phyloP scores from a whole-genome alignment of 2,888 invertebrate genomes.

The Drosophila bunnanda region DNA sequence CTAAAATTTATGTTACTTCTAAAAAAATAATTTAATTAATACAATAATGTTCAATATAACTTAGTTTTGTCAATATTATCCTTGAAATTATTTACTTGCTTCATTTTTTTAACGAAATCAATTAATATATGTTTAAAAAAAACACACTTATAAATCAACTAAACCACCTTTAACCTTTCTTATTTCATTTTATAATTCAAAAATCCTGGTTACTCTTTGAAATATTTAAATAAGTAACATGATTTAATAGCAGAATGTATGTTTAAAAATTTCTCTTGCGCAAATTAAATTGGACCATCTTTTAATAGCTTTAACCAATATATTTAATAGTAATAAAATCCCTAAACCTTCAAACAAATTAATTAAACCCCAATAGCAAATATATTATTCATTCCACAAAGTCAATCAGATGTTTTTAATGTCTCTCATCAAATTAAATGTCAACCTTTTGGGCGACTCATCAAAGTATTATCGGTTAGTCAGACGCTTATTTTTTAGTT shows the following conservation, averaged over 20 bases:
- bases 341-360: constrained; percentile 6
- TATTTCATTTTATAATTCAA: neutral
- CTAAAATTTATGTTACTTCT: neutral
- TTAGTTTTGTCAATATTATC: neutral
- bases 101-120: no score
- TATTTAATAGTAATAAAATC: neutral
- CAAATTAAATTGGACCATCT: neutral
- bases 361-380: constrained; percentile 6
- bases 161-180: neutral
- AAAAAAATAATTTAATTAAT: neutral
- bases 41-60: neutral
- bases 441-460: constrained; percentile 40
- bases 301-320: neutral
- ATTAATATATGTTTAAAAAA: no score
- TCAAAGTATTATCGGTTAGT: constrained; percentile 26
- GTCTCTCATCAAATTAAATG: constrained; percentile 31
- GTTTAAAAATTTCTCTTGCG: no score
- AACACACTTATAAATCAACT: neutral
- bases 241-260: neutral
- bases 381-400: constrained; percentile 28
- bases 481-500: constrained; percentile 9
- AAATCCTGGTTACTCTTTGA: neutral
- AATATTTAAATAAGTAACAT: neutral
- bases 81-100: neutral
- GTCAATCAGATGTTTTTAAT: constrained; percentile 27